A percentile compares a stretch with the other conserved stretches of the same genome.
Evolutionary conservation across 2,797 vertebrate species (phyloP).

Genomic region (Pangasius larnaudii): DNA sequence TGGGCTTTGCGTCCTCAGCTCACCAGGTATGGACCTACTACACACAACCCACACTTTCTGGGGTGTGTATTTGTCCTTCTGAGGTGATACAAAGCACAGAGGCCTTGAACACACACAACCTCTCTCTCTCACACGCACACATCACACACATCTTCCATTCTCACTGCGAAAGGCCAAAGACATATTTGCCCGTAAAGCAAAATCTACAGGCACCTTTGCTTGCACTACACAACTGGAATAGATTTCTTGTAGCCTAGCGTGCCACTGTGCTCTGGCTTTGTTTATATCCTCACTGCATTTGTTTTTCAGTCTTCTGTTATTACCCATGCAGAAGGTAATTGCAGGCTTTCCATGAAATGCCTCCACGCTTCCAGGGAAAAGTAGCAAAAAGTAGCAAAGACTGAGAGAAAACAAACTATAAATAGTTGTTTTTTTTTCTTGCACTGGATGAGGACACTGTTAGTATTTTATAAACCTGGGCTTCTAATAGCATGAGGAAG

Average conservation of each 20-base stretch:
- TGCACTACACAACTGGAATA: neutral
- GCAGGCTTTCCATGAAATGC: slow-evolving; percentile 70
- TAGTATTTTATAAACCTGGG: slow-evolving; percentile 37
- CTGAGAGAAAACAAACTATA: slow-evolving; percentile 77
- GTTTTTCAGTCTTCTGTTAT: slow-evolving; percentile 74
- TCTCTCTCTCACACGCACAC: neutral
- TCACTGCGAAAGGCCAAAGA: neutral
- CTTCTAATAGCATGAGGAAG: slow-evolving; percentile 38
- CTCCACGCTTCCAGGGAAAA: slow-evolving; percentile 53
- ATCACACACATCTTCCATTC: neutral
- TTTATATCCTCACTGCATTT: slow-evolving; percentile 63
- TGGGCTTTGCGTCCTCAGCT: slow-evolving; percentile 84
- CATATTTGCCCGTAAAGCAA: neutral
- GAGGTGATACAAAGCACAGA: neutral
- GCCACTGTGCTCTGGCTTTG: slow-evolving; percentile 15
- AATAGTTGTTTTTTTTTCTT: slow-evolving; percentile 68
- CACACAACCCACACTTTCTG: neutral
- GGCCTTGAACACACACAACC: neutral
- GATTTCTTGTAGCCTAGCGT: neutral
- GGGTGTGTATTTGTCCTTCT: neutral
- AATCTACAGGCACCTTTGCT: slow-evolving; percentile 1
- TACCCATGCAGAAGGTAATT: slow-evolving; percentile 78
- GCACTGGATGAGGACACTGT: slow-evolving; percentile 47
- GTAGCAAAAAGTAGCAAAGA: slow-evolving; percentile 58
- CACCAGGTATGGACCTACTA: slow-evolving; percentile 75